Evolutionary conservation across 1,140 invertebrate species (phyloP).

Genomic region (Ceratina calcarata): DNA sequence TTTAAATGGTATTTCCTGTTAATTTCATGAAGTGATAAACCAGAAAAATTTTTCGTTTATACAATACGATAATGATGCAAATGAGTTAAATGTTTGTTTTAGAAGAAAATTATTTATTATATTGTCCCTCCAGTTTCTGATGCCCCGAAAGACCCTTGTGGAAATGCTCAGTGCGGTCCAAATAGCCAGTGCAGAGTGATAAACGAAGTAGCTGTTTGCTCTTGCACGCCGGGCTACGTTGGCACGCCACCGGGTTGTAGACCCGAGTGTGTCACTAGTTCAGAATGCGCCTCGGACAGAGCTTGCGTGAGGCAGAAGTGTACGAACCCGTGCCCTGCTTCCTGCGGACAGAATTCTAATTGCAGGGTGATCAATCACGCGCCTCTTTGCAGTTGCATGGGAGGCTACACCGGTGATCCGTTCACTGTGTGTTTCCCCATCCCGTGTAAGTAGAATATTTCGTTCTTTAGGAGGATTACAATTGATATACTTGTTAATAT

Average conservation of each 20-base stretch:
- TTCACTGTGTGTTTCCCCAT: conserved; percentile 83
- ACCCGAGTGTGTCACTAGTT: conserved; percentile 81
- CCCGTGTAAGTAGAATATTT: conserved; percentile 20
- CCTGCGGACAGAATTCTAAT: conserved; percentile 82
- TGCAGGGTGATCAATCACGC: conserved; percentile 85
- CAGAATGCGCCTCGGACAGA: conserved; percentile 80
- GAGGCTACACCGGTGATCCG: conserved; percentile 87
- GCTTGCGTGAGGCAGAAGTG: conserved; percentile 83
- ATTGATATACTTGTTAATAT: no score
- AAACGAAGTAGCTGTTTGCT: conserved; percentile 84
- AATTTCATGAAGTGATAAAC: no score
- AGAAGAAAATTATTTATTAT: background rate
- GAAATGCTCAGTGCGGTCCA: conserved; percentile 85
- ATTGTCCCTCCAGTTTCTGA: conserved; percentile 19
- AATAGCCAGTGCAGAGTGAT: conserved; percentile 84
- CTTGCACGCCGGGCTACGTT: conserved; percentile 78
- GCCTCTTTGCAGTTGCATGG: conserved; percentile 84
- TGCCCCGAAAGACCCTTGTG: conserved; percentile 82
- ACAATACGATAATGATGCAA: no score
- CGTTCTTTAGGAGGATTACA: background rate
- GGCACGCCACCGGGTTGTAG: conserved; percentile 80
- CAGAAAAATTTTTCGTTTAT: no score
- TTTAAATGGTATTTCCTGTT: no score
- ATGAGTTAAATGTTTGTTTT: background rate
- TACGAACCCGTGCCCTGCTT: conserved; percentile 81